Conservation (phyloP, 1,140 invertebrate genomes). For the Cyclargus thomasi region DNA sequence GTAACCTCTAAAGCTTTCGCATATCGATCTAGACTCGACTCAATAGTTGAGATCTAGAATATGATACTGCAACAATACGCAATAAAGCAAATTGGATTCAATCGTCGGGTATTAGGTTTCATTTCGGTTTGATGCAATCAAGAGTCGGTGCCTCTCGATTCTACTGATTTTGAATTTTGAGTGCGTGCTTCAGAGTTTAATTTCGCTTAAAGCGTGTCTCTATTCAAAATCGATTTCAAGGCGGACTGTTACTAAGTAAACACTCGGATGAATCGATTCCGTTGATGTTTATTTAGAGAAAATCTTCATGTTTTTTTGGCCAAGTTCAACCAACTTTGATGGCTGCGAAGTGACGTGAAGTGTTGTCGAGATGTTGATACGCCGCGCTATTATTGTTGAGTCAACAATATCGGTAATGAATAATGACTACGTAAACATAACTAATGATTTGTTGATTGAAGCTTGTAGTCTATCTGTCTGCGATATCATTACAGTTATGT, state of each 20-base stretch:
- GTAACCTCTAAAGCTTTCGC: slow-evolving; percentile 7
- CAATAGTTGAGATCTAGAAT: slow-evolving; percentile 36
- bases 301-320: slow-evolving; percentile 65
- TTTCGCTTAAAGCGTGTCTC: slow-evolving; percentile 31
- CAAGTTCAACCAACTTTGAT: slow-evolving; percentile 60
- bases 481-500: background rate
- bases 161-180: slow-evolving; percentile 23
- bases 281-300: slow-evolving; percentile 68
- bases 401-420: slow-evolving; percentile 21
- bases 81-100: slow-evolving; percentile 32
- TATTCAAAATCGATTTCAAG: slow-evolving; percentile 68
- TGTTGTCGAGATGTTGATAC: slow-evolving; percentile 41
- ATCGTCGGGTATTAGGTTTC: slow-evolving; percentile 18
- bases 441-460: slow-evolving; percentile 14
- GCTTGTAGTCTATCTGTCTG: background rate
- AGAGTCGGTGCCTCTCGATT: slow-evolving; percentile 19
- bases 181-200: slow-evolving; percentile 30
- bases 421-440: slow-evolving; percentile 10
- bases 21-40: slow-evolving; percentile 15
- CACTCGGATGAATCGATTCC: slow-evolving; percentile 62
- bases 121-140: slow-evolving; percentile 16
- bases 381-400: slow-evolving; percentile 30
- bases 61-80: slow-evolving; percentile 34
- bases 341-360: slow-evolving; percentile 46
- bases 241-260: slow-evolving; percentile 72